Base-by-base conservation (phyloP, 2,113 vertebrate genomes). In the Megatriorchis doriae region DNA sequence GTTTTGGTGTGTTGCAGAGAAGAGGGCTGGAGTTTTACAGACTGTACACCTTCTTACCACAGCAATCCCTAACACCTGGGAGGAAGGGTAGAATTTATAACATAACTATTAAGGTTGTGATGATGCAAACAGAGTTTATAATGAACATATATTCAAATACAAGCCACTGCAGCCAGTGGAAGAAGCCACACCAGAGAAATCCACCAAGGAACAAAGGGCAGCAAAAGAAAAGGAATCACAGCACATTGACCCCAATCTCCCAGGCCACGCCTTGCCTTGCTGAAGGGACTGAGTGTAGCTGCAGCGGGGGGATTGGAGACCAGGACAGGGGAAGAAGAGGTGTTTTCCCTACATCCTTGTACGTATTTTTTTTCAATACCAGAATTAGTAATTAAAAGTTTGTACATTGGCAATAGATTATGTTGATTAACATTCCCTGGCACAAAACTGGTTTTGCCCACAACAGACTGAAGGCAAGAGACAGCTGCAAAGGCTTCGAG, bases 151-250 rank as follows among this genome's bases (percentile, higher is more conserved):
- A 72, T 77, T 88, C 40, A 86, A 80, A 81, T 77, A 66, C 7
- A 77, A 25, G 59, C 10, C 47, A 80, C 52, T 61, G 62, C 20
- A 86, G 52, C 8, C 47, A 92, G 47, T 26, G 38, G 62, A 82
- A 94, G 71, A 79, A 88, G 70, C n/a, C 36, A 71, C 9, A 42
- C 12, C 32, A 67, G 13, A 84, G 17, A 27, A 81, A 87, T 25
- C n/a, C 55, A 58, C 4, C 34, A 63, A n/a, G 25, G 19, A 90
- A 72, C 19, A 71, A 88, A 38, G 31, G 74, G 43, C 34, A 92
- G 45, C 73, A 78, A 88, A 91, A 72, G 36, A 78, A 81, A 94
- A 88, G 32, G 42, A 88, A 75, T 4, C 25, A 68, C 40, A 89
- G 61, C 7, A 78, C 15, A 12, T 12, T 40, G n/a, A 53, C 10